These are phyloP conservation scores for Gallinago jamesoni DNA, from an alignment of 2,113 vertebrate genomes.

Conservation along the genomic window DNA sequence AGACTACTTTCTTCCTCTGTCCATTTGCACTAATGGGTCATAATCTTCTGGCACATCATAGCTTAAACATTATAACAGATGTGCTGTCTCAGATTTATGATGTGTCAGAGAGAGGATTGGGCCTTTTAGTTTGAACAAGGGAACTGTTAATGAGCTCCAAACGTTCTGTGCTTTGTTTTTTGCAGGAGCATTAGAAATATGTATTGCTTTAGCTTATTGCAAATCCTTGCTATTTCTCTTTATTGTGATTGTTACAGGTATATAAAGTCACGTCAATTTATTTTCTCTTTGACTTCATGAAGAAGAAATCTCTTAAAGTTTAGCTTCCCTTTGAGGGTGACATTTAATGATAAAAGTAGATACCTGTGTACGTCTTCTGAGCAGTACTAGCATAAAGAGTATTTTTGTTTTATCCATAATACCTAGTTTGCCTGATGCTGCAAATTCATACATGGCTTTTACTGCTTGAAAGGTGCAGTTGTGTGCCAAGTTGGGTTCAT, in stretches of 20 bases:
- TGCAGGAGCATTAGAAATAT: neutral
- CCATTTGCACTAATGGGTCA: neutral
- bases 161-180: neutral
- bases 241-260: neutral
- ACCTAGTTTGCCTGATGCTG: neutral
- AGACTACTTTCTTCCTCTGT: neutral
- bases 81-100: neutral
- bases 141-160: constrained; percentile 1
- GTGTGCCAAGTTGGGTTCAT: neutral
- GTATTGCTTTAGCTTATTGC: neutral
- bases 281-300: neutral
- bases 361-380: neutral
- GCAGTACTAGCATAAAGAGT: neutral
- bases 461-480: neutral
- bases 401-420: neutral
- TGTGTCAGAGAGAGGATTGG: constrained; percentile 13
- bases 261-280: neutral
- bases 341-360: neutral
- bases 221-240: neutral
- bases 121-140: constrained; percentile 30
- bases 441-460: neutral
- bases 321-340: neutral
- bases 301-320: neutral
- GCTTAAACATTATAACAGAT: neutral
- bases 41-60: constrained; percentile 7